Conservation (phyloP, 1,140 invertebrate species). For the Trichomalopsis sarcophagae region DNA sequence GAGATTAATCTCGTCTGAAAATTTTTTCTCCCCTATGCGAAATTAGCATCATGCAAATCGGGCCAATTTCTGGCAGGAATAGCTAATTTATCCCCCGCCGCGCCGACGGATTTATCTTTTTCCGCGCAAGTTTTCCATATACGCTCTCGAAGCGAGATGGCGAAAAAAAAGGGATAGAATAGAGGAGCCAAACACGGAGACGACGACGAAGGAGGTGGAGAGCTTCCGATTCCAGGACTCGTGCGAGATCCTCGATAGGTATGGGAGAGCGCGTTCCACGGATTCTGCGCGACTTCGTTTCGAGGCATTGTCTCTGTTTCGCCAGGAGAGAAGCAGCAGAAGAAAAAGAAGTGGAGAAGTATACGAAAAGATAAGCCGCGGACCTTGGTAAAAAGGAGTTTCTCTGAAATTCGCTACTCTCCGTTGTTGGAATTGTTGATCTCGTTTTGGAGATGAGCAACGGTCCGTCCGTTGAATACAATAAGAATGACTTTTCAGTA, state of each 20-base stretch:
- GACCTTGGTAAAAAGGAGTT: neutral
- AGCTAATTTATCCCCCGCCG: conserved; percentile 44
- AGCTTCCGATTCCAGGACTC: conserved; percentile 58
- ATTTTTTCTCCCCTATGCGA: neutral
- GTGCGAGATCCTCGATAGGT: conserved; percentile 54
- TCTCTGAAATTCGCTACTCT: neutral
- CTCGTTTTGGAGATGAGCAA: neutral
- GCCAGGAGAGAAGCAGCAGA: neutral
- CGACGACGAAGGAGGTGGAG: neutral
- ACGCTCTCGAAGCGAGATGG: neutral
- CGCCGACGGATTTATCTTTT: conserved; percentile 40
- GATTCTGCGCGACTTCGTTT: conserved; percentile 42
- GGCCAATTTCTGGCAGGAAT: neutral
- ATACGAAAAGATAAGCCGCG: too few species aligned
- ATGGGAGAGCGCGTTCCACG: conserved; percentile 47
- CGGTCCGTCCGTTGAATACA: neutral
- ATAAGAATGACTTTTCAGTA: neutral
- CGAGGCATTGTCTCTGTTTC: conserved; percentile 25
- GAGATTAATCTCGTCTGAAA: too few species aligned
- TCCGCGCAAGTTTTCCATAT: conserved; percentile 31
- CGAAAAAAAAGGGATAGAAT: neutral
- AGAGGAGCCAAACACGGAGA: conserved; percentile 10
- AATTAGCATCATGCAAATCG: neutral
- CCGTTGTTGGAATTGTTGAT: neutral
- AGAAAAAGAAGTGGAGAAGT: neutral